Evolutionary conservation across 2,888 invertebrate genomes (phyloP).

Genomic region (Cybosia mesomella): DNA sequence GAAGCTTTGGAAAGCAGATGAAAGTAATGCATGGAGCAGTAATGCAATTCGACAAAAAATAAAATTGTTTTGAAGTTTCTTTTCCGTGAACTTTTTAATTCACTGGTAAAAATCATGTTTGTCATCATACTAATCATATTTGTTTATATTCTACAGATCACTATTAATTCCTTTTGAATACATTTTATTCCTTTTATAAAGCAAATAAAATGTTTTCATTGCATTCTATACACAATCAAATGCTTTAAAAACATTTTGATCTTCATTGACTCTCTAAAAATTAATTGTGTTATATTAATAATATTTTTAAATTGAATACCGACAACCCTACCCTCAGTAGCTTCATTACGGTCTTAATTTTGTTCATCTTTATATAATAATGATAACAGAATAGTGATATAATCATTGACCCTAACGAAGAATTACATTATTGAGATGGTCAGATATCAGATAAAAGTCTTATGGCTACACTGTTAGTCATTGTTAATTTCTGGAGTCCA

Average conservation of each 20-base stretch:
- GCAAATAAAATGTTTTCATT: too few species aligned
- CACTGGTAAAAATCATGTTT: too few species aligned
- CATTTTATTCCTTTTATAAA: background rate
- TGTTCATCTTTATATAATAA: background rate
- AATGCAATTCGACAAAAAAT: too few species aligned
- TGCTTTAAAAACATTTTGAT: background rate
- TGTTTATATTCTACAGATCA: too few species aligned
- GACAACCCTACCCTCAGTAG: conserved; percentile 6
- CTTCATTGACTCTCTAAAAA: background rate
- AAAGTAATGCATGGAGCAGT: too few species aligned
- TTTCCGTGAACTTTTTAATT: too few species aligned
- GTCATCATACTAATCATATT: too few species aligned
- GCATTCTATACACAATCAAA: background rate
- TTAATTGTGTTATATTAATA: background rate
- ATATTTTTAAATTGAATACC: background rate
- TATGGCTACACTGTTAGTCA: too few species aligned
- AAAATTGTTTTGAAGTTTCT: too few species aligned
- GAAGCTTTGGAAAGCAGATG: too few species aligned
- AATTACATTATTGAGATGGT: background rate
- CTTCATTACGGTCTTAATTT: background rate
- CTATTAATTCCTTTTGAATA: too few species aligned
- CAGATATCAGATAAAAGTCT: background rate
- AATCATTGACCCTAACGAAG: background rate
- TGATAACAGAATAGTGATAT: background rate
- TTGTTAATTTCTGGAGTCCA: background rate